Evolutionary conservation across 2,113 vertebrate species (phyloP).

Genomic region (Corythaeola cristata): DNA sequence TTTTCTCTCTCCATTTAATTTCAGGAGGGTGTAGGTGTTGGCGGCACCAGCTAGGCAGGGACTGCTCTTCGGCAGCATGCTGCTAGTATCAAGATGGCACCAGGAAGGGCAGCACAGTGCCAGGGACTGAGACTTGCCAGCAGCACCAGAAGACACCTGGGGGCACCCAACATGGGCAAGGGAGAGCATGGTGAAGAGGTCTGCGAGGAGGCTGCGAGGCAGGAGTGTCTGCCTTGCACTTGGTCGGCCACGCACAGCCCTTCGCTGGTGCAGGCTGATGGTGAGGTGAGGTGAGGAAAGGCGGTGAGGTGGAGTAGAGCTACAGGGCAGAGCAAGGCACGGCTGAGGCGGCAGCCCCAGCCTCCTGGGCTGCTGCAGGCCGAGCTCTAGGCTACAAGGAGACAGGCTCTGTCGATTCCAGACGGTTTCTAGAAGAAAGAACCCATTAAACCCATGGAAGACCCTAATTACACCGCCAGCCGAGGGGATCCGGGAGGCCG

Average conservation of each 20-base stretch:
- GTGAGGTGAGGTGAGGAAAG: not conserved
- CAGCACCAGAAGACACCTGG: not conserved
- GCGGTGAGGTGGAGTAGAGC: not conserved
- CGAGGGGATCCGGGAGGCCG: rapidly evolving
- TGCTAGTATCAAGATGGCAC: rapidly evolving
- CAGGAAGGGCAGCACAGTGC: not conserved
- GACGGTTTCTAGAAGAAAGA: not conserved
- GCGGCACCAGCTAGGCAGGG: rapidly evolving
- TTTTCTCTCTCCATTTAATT: not conserved
- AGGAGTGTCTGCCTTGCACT: rapidly evolving
- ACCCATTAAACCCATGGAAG: not conserved
- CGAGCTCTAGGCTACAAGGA: not conserved
- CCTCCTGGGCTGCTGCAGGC: not conserved
- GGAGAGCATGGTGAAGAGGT: not conserved
- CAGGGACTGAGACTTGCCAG: rapidly evolving
- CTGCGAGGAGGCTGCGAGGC: not conserved
- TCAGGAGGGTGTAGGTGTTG: rapidly evolving
- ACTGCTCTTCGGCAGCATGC: not conserved
- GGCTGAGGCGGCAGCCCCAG: not conserved
- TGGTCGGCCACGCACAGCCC: rapidly evolving
- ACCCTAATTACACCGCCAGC: rapidly evolving
- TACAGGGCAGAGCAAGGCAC: rapidly evolving
- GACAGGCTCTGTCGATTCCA: not conserved
- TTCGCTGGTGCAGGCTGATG: not conserved
- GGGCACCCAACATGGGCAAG: rapidly evolving